Base-by-base conservation (phyloP, 2,113 vertebrate genomes). In the Neotoma lepida region DNA sequence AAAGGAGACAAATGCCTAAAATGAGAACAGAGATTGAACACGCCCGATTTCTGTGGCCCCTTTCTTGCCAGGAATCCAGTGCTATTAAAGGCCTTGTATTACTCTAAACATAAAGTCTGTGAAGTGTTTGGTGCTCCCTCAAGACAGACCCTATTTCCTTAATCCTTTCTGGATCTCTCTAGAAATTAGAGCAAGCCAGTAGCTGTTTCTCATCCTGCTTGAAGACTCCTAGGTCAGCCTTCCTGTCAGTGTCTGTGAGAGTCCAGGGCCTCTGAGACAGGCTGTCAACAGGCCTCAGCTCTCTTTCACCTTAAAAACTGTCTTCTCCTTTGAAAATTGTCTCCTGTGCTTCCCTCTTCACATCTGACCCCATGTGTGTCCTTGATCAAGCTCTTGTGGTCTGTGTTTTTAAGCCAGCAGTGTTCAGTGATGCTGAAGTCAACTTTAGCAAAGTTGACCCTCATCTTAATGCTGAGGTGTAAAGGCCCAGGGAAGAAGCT, bases 21-120 rank as follows among this genome's bases (percentile, higher is more conserved):
- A 58, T 51, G 24, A 20, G 46, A 74, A 39, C 70, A 66, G 81
- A 51, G 9, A 1, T 71, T 0, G 2, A 28, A 24, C 41, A 20
- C 0, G 20, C 30, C 63, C 51, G 56, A 51, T 78, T n/a, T 39
- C 64, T 14, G 10, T 6, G 35, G 82, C 49, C 89, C 41, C 9
- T 15, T 91, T 56, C 77, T 89, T 54, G 6, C 90, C 76, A 63
- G 56, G 68, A 94, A 63, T 10, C 61, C 44, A 5, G 86, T 0
- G 35, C 61, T 80, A n/a, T 46, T 86, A 71, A 82, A 71, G 78
- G 54, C 20, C 3, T 70, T 58, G 20, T 10, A 4, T 44, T 73
- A 15, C n/a, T 61, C 94, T 93, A 51, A 86, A 93, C 95, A 63
- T 39, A 82, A 95, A 89, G 77, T 44, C 80, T 18, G 12, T 6